Percentiles rank a stretch among this genome's conserved stretches.
Conservation (phyloP, 2,888 invertebrate genomes). For the Leptinotarsa peninsularis region DNA sequence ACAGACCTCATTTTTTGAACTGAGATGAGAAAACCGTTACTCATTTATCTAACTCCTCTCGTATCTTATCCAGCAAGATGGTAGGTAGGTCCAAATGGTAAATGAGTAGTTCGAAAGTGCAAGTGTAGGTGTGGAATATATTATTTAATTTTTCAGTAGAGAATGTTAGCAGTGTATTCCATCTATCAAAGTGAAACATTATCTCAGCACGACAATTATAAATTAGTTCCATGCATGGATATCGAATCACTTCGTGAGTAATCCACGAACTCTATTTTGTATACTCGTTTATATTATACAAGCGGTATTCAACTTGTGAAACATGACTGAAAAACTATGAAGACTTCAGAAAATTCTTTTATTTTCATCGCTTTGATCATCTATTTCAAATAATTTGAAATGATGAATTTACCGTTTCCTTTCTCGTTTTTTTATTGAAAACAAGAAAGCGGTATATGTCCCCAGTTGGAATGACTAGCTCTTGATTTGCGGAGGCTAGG, state of each 20-base stretch:
- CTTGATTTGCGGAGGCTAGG: too few relatives aligned
- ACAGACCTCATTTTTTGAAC: too few relatives aligned
- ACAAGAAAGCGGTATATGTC: too few relatives aligned
- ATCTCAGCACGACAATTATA: not conserved
- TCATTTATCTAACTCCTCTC: not conserved
- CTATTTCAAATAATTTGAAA: too few relatives aligned
- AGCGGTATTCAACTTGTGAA: too few relatives aligned
- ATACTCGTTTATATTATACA: not conserved
- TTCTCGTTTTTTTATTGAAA: too few relatives aligned
- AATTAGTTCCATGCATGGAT: not conserved
- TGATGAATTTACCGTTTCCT: too few relatives aligned
- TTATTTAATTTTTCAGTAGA: not conserved
- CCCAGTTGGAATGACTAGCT: too few relatives aligned
- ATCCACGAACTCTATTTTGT: not conserved
- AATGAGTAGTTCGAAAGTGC: constrained; percentile 17
- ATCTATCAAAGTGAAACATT: not conserved
- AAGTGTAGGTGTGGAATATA: constrained; percentile 16
- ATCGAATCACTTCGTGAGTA: not conserved
- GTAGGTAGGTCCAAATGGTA: constrained; percentile 10
- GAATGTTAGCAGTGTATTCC: not conserved
- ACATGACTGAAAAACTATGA: too few relatives aligned
- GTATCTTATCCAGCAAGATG: not conserved
- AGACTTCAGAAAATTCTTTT: too few relatives aligned
- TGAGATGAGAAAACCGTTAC: too few relatives aligned
- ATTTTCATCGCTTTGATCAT: too few relatives aligned